phyloP scores from a whole-genome alignment of 2,797 vertebrate species.

The Orientallactaga sibirica region DNA sequence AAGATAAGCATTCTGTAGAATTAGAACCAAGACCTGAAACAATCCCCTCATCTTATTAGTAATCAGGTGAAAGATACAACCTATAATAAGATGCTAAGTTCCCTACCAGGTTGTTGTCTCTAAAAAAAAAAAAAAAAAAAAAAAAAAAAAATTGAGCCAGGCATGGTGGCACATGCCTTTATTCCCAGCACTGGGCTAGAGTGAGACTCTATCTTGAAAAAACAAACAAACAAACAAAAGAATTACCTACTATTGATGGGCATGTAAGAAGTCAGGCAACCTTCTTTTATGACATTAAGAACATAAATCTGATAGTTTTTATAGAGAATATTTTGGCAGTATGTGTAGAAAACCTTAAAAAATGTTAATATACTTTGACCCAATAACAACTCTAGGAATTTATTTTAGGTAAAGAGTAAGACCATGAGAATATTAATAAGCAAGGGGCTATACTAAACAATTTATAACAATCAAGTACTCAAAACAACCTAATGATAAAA shows the following conservation, averaged over 20 bases:
- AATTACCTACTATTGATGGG: neutral
- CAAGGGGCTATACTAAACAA: conserved; percentile 43
- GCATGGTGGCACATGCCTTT: too few species aligned
- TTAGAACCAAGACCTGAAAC: conserved; percentile 27
- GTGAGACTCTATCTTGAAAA: too few species aligned
- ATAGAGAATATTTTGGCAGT: conserved; percentile 36
- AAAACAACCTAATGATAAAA: conserved; percentile 56
- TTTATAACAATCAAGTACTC: conserved; percentile 47
- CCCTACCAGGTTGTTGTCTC: neutral
- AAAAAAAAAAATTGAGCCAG: neutral
- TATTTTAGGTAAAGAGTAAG: conserved; percentile 58
- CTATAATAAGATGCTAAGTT: neutral
- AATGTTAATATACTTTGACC: conserved; percentile 48
- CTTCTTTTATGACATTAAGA: neutral
- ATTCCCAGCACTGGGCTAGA: too few species aligned
- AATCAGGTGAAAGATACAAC: conserved; percentile 48
- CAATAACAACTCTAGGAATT: conserved; percentile 48
- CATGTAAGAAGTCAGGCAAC: neutral
- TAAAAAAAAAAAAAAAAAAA: conserved; percentile 21
- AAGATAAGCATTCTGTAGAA: neutral
- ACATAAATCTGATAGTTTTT: conserved; percentile 26
- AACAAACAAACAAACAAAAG: neutral
- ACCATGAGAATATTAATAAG: conserved; percentile 28
- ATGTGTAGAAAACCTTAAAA: conserved; percentile 38
- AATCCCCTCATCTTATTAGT: conserved; percentile 4